Base-by-base conservation (phyloP, 2,888 invertebrate species). In the Ichneumoninae sp. region DNA sequence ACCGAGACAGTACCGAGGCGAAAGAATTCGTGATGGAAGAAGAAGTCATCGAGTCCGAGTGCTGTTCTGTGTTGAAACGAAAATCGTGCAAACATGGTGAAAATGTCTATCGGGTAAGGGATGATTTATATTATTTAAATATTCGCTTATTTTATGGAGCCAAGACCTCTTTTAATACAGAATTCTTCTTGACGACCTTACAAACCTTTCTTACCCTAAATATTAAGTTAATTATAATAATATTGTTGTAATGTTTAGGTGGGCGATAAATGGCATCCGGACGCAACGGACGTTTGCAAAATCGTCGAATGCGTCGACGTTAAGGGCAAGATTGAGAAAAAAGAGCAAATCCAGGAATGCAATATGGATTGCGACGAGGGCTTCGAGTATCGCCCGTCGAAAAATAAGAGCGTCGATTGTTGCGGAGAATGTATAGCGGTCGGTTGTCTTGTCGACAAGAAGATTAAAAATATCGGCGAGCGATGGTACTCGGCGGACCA, bases 401-500 rank as follows among this genome's bases (percentile, higher is more conserved):
- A 90, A 1, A 88, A 93, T 10, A 89, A 88, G 47, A 94, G 94
- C 7, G 91, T 93, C 3, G 90, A 94, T 85, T 97, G 97, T 89
- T 97, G 97, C 90, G 97, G 97, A 0, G 93, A 94, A 68, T 97
- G 97, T 91, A 91, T 94, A 57, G 95, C 96, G 19, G 94, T 95
- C 1, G 95, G 95, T 0, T 97, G 97, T 90, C 94, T 96, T 0
- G 93, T 95, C 54, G 94, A 94, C 47, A 95, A 94, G 0, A 86
- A 89, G 30, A 88, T 95, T 47, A 94, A 94, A 72, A 88, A 92
- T 33, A 93, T 95, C 22, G 95, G 95, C 0, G 94, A 95, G 65
- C 93, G 93, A 62, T 97, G 96, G 97, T 93, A 93, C 0, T 96
- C 96, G 0, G 72, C 91, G 0, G 96, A 96, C 93, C 94, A 94